These are phyloP conservation scores for Laothoe populi DNA, from an alignment of 2,888 invertebrate genomes.

Conservation along the genomic window DNA sequence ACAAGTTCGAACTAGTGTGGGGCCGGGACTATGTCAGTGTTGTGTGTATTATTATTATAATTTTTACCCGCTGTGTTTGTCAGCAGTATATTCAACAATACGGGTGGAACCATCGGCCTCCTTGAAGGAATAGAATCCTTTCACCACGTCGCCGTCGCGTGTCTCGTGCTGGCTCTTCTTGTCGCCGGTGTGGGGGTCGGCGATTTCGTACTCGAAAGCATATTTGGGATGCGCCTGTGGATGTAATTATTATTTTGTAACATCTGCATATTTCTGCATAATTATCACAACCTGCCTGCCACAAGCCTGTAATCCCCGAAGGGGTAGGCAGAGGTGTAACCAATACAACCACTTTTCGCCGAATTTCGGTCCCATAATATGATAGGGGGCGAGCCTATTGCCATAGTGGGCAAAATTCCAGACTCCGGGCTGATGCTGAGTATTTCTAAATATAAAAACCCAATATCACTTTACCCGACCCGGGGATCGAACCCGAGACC, in stretches of 20 bases:
- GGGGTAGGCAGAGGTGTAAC: too few relatives aligned
- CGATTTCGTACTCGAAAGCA: conserved; percentile 79
- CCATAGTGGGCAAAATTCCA: too few relatives aligned
- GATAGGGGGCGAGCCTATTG: too few relatives aligned
- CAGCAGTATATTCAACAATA: conserved; percentile 82
- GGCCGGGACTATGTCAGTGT: background rate
- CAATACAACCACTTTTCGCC: too few relatives aligned
- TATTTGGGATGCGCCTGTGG: conserved; percentile 78
- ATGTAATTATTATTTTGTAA: background rate
- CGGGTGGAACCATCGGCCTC: conserved; percentile 84
- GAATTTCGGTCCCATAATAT: too few relatives aligned
- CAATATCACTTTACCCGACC: too few relatives aligned
- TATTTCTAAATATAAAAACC: too few relatives aligned
- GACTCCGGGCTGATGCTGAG: too few relatives aligned
- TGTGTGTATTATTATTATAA: background rate
- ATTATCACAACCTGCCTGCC: too few relatives aligned
- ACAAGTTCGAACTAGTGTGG: too few relatives aligned
- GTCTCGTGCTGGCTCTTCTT: conserved; percentile 82
- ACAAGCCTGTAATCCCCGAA: too few relatives aligned
- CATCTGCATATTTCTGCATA: background rate
- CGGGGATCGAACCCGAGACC: too few relatives aligned
- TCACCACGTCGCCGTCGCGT: conserved; percentile 80
- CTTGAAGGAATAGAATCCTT: conserved; percentile 85
- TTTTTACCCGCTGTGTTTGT: conserved; percentile 77
- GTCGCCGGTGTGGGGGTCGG: conserved; percentile 84